A percentile compares a stretch with the other conserved stretches of the same genome.
Evolutionary conservation across 2,888 invertebrate genomes (phyloP).

Genomic region (Drosophila mimica): DNA sequence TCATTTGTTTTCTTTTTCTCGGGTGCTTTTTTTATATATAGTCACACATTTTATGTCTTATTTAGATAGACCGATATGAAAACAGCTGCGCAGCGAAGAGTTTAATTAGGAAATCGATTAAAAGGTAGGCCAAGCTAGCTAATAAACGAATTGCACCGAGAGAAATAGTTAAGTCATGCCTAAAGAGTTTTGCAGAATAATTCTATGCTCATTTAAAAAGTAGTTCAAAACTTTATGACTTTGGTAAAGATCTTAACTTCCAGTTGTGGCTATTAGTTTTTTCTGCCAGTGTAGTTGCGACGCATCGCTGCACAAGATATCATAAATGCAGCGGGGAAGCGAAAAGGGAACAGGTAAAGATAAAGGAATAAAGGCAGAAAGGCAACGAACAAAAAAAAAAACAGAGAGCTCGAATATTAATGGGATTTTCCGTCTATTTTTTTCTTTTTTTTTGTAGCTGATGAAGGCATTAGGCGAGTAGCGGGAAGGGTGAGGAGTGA

Average conservation of each 20-base stretch:
- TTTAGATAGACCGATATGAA: conserved; percentile 50
- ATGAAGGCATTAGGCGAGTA: conserved; percentile 65
- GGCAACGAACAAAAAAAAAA: conserved; percentile 33
- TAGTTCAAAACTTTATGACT: not conserved
- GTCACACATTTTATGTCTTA: conserved; percentile 57
- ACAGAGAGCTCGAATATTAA: conserved; percentile 48
- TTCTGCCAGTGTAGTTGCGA: conserved; percentile 3
- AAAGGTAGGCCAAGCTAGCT: conserved; percentile 25
- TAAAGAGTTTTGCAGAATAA: not conserved
- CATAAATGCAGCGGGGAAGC: conserved; percentile 21
- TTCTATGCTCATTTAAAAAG: not conserved
- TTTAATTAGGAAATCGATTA: conserved; percentile 72
- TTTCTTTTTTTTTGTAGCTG: conserved; percentile 40
- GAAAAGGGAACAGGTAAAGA: conserved; percentile 33
- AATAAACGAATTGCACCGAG: conserved; percentile 30
- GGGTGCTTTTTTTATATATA: not conserved
- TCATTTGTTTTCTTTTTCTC: conserved; percentile 14
- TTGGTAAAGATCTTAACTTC: not conserved
- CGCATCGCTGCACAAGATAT: conserved; percentile 40
- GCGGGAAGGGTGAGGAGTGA: conserved; percentile 1
- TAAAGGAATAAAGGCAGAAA: conserved; percentile 23
- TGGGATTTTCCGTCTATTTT: conserved; percentile 42
- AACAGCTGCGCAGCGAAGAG: conserved; percentile 44
- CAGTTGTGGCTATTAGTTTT: not conserved
- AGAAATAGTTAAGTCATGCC: not conserved